These are phyloP conservation scores for Peromyscus leucopus DNA, from an alignment of 2,113 vertebrate genomes.

Conservation along the genomic window DNA sequence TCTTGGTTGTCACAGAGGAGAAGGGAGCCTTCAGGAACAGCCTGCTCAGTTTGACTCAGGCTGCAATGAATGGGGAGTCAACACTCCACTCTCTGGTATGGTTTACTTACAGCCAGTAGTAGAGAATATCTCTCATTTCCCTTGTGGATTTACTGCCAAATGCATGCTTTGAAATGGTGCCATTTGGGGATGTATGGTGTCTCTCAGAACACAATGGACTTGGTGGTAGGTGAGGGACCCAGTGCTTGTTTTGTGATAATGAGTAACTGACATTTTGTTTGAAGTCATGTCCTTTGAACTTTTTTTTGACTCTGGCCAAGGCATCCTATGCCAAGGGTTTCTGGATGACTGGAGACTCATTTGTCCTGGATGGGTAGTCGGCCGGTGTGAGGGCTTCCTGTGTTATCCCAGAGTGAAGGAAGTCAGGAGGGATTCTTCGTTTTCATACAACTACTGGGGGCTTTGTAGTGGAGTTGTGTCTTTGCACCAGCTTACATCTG, in stretches of 20 bases:
- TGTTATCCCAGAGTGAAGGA: constrained; percentile 41
- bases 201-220: constrained; percentile 82
- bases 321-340: constrained; percentile 83
- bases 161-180: constrained; percentile 35
- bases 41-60: background rate
- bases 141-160: background rate
- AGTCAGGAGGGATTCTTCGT: background rate
- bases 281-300: constrained; percentile 84
- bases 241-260: constrained; percentile 82
- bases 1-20: background rate
- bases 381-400: constrained; percentile 69
- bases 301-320: constrained; percentile 83
- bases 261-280: constrained; percentile 83
- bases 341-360: constrained; percentile 81
- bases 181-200: constrained; percentile 74
- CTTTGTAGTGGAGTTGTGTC: background rate
- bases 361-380: constrained; percentile 81
- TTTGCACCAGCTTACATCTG: background rate
- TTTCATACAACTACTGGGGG: background rate
- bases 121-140: constrained; percentile 33
- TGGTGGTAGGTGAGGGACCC: constrained; percentile 54
- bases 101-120: background rate
- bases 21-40: constrained; percentile 1
- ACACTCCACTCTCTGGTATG: background rate
- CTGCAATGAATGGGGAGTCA: background rate